phyloP scores from a whole-genome alignment of 2,888 invertebrate genomes.

The Pachydiplax longipennis region DNA sequence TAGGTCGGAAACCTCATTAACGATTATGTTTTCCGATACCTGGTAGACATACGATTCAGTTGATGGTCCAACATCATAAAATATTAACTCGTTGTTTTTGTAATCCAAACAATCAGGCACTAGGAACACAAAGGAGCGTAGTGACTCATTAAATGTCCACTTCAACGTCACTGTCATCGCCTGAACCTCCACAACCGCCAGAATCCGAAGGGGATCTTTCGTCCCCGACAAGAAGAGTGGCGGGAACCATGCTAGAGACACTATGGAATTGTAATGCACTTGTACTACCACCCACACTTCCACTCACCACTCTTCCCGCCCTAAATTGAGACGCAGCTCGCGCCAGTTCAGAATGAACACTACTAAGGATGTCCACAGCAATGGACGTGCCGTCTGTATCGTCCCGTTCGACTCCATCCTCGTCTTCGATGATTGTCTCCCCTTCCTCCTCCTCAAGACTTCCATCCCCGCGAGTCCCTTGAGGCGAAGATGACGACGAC shows the following conservation, averaged over 20 bases:
- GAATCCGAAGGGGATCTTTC: slow-evolving; percentile 59
- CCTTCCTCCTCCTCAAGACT: slow-evolving; percentile 23
- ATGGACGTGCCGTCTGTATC: slow-evolving; percentile 53
- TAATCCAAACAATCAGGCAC: slow-evolving; percentile 13
- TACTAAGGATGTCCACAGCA: slow-evolving; percentile 60
- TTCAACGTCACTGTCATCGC: slow-evolving; percentile 61
- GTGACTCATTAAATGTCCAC: slow-evolving; percentile 57
- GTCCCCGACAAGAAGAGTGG: slow-evolving; percentile 60
- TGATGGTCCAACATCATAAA: background rate
- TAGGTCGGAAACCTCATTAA: background rate
- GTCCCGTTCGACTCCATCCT: background rate
- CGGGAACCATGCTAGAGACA: slow-evolving; percentile 59
- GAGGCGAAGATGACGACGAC: slow-evolving; percentile 11
- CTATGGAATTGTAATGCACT: slow-evolving; percentile 60
- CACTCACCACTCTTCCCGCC: slow-evolving; percentile 25
- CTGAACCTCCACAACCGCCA: slow-evolving; percentile 59
- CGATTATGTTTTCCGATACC: background rate
- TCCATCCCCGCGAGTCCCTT: background rate
- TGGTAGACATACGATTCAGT: background rate
- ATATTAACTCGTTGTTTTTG: background rate
- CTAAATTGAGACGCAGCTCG: slow-evolving; percentile 24
- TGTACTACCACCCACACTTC: background rate
- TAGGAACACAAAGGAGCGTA: background rate
- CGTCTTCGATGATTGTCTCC: slow-evolving; percentile 7
- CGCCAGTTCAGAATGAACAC: slow-evolving; percentile 53